Percentiles rank a stretch among this genome's conserved stretches.
Evolutionary conservation across 1,140 invertebrate species (phyloP).

Genomic region (Bombus huntii): DNA sequence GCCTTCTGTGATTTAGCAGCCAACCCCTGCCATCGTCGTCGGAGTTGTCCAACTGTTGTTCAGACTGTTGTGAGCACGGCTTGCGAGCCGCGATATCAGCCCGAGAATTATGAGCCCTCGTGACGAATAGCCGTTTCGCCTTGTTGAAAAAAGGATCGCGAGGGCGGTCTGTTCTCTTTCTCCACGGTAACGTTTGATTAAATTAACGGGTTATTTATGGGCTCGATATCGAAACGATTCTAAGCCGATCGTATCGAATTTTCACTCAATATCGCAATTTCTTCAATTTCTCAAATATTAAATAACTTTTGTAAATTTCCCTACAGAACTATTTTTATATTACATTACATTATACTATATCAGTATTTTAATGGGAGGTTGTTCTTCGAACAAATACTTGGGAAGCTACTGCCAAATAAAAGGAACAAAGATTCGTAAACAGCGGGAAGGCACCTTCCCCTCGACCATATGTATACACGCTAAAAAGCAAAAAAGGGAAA

Average conservation of each 20-base stretch:
- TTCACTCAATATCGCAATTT: too few species aligned
- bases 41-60: slow-evolving; percentile 64
- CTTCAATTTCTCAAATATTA: too few species aligned
- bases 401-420: not conserved
- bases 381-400: not conserved
- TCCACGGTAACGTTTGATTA: not conserved
- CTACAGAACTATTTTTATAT: too few species aligned
- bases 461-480: not conserved
- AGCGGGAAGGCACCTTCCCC: not conserved
- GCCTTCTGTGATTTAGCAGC: slow-evolving; percentile 54
- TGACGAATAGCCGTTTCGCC: slow-evolving; percentile 42
- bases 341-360: too few species aligned
- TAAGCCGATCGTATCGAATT: too few species aligned
- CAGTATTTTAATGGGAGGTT: not conserved
- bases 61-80: slow-evolving; percentile 37
- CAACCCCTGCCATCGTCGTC: slow-evolving; percentile 19
- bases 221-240: too few species aligned
- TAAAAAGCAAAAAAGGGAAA: not conserved
- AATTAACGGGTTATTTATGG: not conserved
- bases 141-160: not conserved
- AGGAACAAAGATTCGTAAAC: not conserved
- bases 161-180: not conserved
- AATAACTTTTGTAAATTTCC: too few species aligned
- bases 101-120: slow-evolving; percentile 53
- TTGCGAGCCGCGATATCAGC: slow-evolving; percentile 40